Percentiles rank a stretch among this genome's conserved stretches.
phyloP scores from a whole-genome alignment of 2,797 vertebrate genomes.

The Ceryle rudis region DNA sequence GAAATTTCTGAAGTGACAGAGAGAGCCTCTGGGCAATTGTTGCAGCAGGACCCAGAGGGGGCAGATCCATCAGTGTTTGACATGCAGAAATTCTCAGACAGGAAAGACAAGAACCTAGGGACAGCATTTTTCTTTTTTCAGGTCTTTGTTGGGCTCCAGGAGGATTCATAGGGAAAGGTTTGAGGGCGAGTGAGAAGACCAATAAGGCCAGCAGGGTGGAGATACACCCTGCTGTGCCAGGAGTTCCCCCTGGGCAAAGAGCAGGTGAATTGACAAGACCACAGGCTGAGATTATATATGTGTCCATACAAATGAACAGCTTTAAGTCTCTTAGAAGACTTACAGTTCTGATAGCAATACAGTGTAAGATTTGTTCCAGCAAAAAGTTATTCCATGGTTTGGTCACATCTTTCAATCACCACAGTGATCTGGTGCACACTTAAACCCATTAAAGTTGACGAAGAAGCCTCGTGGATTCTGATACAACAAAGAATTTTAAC shows the following conservation, averaged over 20 bases:
- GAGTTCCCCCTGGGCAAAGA: neutral
- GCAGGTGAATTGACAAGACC: neutral
- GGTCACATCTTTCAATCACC: neutral
- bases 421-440: neutral
- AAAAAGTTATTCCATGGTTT: neutral
- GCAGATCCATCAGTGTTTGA: neutral
- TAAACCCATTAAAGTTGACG: neutral
- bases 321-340: neutral
- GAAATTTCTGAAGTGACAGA: neutral
- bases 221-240: neutral
- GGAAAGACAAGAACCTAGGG: neutral
- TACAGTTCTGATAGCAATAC: neutral
- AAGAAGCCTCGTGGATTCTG: neutral
- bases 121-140: neutral
- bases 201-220: neutral
- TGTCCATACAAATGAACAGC: neutral
- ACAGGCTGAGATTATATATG: neutral
- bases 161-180: neutral
- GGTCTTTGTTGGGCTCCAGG: neutral
- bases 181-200: neutral
- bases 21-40: neutral
- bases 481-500: neutral
- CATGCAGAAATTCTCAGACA: neutral
- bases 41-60: neutral
- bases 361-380: neutral